phyloP scores from a whole-genome alignment of 2,113 vertebrate species.

The Ginglymostoma cirratum region DNA sequence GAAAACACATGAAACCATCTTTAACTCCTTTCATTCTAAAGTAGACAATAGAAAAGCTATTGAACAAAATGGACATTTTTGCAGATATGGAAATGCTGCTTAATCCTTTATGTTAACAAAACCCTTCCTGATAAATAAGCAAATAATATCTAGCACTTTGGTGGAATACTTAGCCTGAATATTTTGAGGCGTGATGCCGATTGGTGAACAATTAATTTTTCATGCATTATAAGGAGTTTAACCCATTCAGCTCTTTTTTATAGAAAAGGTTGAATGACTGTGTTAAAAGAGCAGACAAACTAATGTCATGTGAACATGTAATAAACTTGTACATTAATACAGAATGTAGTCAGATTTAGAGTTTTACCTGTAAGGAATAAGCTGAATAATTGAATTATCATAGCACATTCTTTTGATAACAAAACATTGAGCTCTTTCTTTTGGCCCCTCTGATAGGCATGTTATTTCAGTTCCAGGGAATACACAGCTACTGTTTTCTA shows the following conservation, averaged over 20 bases:
- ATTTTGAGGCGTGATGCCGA: background rate
- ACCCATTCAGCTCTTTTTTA: background rate
- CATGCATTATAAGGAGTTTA: background rate
- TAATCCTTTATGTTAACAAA: background rate
- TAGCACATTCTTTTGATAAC: background rate
- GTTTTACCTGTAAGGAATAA: background rate
- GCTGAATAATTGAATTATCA: background rate
- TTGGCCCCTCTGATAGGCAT: background rate
- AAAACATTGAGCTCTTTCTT: background rate
- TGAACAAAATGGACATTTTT: background rate
- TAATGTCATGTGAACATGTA: background rate
- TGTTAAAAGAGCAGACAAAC: background rate
- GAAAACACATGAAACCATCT: background rate
- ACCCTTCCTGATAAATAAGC: background rate
- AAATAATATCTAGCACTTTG: background rate
- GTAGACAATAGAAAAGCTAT: background rate
- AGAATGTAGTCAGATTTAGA: background rate
- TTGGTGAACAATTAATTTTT: conserved; percentile 14
- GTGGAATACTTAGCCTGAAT: background rate
- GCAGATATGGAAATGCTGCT: background rate
- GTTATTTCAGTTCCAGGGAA: background rate
- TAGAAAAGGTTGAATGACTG: background rate
- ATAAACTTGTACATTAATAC: background rate
- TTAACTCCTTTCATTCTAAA: conserved; percentile 4
- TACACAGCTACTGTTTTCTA: background rate